Conservation (phyloP, 1,140 invertebrate genomes). For the Drosophila takahashii region DNA sequence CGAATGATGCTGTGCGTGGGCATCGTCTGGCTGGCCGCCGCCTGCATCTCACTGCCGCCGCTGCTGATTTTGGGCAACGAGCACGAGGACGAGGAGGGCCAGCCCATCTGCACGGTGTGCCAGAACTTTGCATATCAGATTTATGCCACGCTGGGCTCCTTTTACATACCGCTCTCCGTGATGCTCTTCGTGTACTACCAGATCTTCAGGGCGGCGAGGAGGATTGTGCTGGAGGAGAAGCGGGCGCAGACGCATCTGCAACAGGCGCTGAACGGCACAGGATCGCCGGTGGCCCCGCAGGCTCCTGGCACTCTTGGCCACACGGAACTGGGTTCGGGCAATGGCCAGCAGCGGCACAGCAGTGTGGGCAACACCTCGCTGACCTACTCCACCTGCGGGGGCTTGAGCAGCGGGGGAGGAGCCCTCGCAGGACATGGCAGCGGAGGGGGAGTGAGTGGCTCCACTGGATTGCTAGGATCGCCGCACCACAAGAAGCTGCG, state of each 20-base stretch:
- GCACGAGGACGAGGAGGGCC: conserved; percentile 87
- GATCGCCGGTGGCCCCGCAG: conserved; percentile 70
- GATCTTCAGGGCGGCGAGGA: conserved; percentile 93
- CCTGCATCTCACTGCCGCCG: conserved; percentile 95
- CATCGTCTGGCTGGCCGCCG: conserved; percentile 95
- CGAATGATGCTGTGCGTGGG: conserved; percentile 94
- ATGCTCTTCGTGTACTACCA: conserved; percentile 97
- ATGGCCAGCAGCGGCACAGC: conserved; percentile 70
- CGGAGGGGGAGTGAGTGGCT: conserved; percentile 71
- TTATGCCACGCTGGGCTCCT: conserved; percentile 95
- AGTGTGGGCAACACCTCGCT: conserved; percentile 75
- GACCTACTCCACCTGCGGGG: conserved; percentile 75
- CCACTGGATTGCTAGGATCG: conserved; percentile 84
- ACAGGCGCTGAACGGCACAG: conserved; percentile 90
- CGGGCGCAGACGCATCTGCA: conserved; percentile 93
- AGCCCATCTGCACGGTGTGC: conserved; percentile 92
- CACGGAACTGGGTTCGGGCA: conserved; percentile 65
- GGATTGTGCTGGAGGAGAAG: conserved; percentile 93
- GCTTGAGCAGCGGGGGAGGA: conserved; percentile 57
- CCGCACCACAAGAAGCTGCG: conserved; percentile 90
- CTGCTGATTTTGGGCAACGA: conserved; percentile 95
- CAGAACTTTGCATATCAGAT: conserved; percentile 95
- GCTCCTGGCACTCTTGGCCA: conserved; percentile 58
- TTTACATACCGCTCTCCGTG: conserved; percentile 94
- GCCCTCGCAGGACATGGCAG: conserved; percentile 62